Conservation (phyloP, 2,888 invertebrate species). For the Noctua janthe region DNA sequence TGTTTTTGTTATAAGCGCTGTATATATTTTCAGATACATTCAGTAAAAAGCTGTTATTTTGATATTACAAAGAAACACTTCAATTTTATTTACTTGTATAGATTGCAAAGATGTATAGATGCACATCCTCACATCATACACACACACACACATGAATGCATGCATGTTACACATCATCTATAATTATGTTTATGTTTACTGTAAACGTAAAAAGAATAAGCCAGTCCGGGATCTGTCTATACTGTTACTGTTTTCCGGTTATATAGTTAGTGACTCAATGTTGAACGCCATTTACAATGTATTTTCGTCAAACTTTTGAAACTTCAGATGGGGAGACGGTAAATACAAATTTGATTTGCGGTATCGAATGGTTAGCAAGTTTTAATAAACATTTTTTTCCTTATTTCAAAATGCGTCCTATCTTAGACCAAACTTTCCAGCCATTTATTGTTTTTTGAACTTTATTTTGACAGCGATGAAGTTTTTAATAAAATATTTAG, state of each 20-base stretch:
- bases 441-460: background rate
- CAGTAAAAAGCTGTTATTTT: too few species aligned
- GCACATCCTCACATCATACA: too few species aligned
- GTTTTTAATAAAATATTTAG: background rate
- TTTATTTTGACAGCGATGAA: background rate
- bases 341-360: background rate
- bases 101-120: background rate
- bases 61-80: too few species aligned
- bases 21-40: too few species aligned
- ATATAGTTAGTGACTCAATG: background rate
- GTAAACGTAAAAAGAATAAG: background rate
- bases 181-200: too few species aligned
- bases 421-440: background rate
- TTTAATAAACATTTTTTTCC: background rate
- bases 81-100: too few species aligned
- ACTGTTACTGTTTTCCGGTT: background rate
- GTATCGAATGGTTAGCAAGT: background rate
- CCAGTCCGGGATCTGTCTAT: too few species aligned
- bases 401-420: background rate
- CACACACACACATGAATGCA: too few species aligned
- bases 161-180: too few species aligned
- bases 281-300: background rate
- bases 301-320: slow-evolving; percentile 1
- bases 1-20: too few species aligned
- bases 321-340: background rate